Conservation (phyloP, 2,888 invertebrate genomes). For the Loripinus fragilis region DNA sequence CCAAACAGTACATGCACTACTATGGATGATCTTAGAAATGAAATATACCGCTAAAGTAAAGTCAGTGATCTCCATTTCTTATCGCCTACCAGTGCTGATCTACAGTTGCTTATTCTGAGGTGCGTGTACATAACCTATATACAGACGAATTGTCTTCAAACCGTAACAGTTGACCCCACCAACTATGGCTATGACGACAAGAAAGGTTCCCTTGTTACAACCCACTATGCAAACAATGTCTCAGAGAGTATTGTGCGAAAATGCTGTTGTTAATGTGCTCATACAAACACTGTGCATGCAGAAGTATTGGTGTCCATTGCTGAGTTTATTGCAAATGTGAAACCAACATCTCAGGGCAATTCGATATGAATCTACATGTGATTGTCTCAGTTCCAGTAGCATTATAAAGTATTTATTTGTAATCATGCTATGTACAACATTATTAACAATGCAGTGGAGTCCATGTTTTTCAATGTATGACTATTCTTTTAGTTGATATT, state of each 20-base stretch:
- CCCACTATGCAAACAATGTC: not conserved
- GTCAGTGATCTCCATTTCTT: no score
- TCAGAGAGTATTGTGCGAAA: not conserved
- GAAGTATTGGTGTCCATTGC: not conserved
- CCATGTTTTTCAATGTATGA: no score
- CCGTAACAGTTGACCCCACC: not conserved
- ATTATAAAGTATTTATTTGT: no score
- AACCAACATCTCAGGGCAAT: not conserved
- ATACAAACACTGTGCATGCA: no score
- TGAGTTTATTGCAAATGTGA: not conserved
- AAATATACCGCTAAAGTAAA: no score
- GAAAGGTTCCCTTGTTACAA: not conserved
- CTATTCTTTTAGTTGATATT: no score
- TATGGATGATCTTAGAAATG: no score
- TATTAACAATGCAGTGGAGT: no score
- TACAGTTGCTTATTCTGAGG: not conserved
- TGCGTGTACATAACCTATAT: not conserved
- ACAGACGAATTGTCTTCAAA: not conserved
- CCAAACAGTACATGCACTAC: no score
- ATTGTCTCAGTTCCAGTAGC: no score
- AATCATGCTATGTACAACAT: no score
- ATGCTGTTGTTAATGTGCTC: not conserved
- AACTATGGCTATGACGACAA: not conserved
- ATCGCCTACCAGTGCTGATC: no score
- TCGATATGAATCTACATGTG: not conserved